Evolutionary conservation across 2,888 invertebrate genomes (phyloP).

Genomic region (Chrysotoxum bicinctum): DNA sequence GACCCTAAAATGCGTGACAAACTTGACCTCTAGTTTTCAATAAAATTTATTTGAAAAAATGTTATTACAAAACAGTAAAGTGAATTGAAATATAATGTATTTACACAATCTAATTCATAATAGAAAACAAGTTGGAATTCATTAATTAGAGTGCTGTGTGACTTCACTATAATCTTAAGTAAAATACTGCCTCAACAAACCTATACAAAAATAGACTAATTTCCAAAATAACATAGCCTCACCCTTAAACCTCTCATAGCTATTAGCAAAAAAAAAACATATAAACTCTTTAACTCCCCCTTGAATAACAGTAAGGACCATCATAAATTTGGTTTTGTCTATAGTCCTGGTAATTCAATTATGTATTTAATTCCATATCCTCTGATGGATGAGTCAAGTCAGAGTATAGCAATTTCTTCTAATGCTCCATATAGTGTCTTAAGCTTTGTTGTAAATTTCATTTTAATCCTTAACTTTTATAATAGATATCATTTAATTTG

Average conservation of each 20-base stretch:
- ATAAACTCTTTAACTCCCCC: constrained; percentile 22
- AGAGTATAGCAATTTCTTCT: neutral
- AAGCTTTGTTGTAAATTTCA: neutral
- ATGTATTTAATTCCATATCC: constrained; percentile 5
- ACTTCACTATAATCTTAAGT: neutral
- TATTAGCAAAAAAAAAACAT: neutral
- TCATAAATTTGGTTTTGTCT: constrained; percentile 4
- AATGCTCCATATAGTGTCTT: neutral
- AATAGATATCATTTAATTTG: constrained; percentile 2
- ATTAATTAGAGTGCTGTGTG: constrained; percentile 23
- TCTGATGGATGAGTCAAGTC: constrained; percentile 12
- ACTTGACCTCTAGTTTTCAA: no score
- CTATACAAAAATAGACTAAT: constrained; percentile 4
- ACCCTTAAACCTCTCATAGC: neutral
- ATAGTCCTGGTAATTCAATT: constrained; percentile 5
- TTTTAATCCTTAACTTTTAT: neutral
- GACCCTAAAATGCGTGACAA: no score
- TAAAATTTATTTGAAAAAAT: no score
- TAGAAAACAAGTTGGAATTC: neutral
- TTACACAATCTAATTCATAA: neutral
- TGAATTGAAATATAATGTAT: neutral
- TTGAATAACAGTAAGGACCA: neutral
- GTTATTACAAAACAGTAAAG: neutral
- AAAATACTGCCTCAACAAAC: neutral
- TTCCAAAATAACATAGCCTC: constrained; percentile 4